Evolutionary conservation across 2,888 invertebrate species (phyloP), one percentile per base, ranked within the genome.

Genomic region (Nomada hirtipes): DNA sequence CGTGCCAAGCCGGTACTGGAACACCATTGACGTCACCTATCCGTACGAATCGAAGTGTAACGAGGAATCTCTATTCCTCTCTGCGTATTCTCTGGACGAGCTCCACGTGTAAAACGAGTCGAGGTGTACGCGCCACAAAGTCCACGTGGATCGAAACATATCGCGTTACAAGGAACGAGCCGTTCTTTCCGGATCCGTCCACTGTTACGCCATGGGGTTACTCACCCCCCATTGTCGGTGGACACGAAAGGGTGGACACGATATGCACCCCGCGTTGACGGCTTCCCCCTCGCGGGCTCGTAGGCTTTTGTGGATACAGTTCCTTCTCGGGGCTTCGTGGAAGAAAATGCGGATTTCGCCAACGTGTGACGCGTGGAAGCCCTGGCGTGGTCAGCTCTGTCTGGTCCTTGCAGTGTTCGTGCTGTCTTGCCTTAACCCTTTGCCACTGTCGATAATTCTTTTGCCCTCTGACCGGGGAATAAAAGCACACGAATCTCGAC

Each of bases 141-240:
- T 70, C 68, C 76, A 76, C 78, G 84, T 79, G 78, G 55, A 86
- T 86, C 80, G 69, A 76, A 82, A 75, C 15, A 70, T 82, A 78
- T 87, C 86, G 76, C 79, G 67, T 87, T 87, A 83, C 85, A 59
- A 36, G 36, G 59, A 63, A 64, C 78, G 77, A 74, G 82, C 76
- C 74, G 65, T 15, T 59, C 64, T 55, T 82, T 74, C 81, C 81
- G 78, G 63, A 53, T 57, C 47, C 36, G 57, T 13, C 44, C 53
- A 69, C 69, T 77, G 77, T 50, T 57, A 20, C 29, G 42, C 47
- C 52, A 77, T 75, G 76, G 77, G 79, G 82, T 87, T 87, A 85
- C 76, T 85, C 79, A 84, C 79, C 79, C 79, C 84, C 55, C 79
- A 29, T 53, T 52, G 57, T 57, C 57, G 13, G 26, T 53, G 65